These are phyloP conservation scores for Peromyscus polionotus DNA, from an alignment of 2,113 vertebrate species.

Conservation along the genomic window DNA sequence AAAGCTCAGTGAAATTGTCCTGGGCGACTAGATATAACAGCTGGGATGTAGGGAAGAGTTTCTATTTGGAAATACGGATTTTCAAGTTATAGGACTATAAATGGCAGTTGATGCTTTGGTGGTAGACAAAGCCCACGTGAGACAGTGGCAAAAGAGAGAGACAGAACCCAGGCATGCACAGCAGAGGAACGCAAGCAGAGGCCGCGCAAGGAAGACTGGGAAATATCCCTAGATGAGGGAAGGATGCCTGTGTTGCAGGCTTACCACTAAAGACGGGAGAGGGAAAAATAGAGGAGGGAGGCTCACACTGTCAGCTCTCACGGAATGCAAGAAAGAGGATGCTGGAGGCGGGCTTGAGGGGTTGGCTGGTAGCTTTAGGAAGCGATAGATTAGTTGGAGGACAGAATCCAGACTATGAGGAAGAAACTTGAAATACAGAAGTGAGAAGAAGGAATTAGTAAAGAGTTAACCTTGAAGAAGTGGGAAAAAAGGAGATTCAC, in stretches of 20 bases:
- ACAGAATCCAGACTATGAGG: neutral
- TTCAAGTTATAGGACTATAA: neutral
- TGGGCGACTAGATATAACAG: neutral
- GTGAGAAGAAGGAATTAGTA: neutral
- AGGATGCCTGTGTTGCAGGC: neutral
- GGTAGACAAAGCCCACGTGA: neutral
- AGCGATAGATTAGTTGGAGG: neutral
- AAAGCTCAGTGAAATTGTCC: neutral
- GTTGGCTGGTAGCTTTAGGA: neutral
- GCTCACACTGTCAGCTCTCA: too few relatives aligned
- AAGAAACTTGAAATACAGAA: slow-evolving; percentile 13
- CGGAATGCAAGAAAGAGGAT: neutral
- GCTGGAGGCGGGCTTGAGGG: neutral
- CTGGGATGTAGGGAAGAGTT: neutral
- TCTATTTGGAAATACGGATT: neutral
- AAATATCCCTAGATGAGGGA: neutral
- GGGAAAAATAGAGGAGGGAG: too few relatives aligned
- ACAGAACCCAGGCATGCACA: neutral
- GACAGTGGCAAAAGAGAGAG: neutral
- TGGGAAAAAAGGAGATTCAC: neutral
- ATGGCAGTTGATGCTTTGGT: too few relatives aligned
- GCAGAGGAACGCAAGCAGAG: neutral
- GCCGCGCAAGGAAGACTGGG: too few relatives aligned
- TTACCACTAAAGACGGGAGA: neutral
- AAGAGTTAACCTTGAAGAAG: neutral